These are phyloP conservation scores for Siderastrea radians DNA, from an alignment of 92 coral and sea anemone species.

Conservation along the genomic window DNA sequence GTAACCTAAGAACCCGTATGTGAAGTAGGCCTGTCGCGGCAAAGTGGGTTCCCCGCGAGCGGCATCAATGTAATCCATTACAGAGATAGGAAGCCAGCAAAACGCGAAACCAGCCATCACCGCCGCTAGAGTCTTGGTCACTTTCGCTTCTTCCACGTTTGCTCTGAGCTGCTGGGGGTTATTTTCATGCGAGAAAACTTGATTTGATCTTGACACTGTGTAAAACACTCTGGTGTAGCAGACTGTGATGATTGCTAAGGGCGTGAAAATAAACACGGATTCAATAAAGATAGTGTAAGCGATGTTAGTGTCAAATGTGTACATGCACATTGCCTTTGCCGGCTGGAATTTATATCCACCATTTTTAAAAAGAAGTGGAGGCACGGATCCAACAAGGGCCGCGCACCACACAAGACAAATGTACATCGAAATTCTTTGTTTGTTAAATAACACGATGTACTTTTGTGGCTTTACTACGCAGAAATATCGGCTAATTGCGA, in stretches of 20 bases:
- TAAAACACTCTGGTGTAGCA: conserved; percentile 63
- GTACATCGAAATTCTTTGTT: not conserved
- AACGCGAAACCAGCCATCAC: conserved; percentile 58
- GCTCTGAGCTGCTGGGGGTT: too few species aligned
- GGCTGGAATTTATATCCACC: conserved; percentile 69
- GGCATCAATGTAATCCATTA: too few species aligned
- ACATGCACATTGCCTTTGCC: conserved; percentile 69
- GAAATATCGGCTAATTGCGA: too few species aligned
- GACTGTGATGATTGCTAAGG: conserved; percentile 41
- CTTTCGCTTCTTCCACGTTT: too few species aligned
- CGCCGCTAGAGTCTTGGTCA: conserved; percentile 70
- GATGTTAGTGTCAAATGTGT: conserved; percentile 62
- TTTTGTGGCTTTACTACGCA: too few species aligned
- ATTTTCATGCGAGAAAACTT: too few species aligned
- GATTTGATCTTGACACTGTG: not conserved
- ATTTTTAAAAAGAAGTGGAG: conserved; percentile 53
- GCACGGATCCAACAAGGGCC: conserved; percentile 59
- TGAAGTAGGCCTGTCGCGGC: conserved; percentile 65
- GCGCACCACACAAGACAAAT: conserved; percentile 43
- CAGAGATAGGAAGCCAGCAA: too few species aligned
- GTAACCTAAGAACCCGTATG: conserved; percentile 61
- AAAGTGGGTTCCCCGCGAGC: not conserved
- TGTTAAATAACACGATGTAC: too few species aligned
- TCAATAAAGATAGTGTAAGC: conserved; percentile 61
- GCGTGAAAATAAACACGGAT: conserved; percentile 46